phyloP scores from a whole-genome alignment of 92 coral and sea anemone genomes.

The Isaurus tuberculatus region DNA sequence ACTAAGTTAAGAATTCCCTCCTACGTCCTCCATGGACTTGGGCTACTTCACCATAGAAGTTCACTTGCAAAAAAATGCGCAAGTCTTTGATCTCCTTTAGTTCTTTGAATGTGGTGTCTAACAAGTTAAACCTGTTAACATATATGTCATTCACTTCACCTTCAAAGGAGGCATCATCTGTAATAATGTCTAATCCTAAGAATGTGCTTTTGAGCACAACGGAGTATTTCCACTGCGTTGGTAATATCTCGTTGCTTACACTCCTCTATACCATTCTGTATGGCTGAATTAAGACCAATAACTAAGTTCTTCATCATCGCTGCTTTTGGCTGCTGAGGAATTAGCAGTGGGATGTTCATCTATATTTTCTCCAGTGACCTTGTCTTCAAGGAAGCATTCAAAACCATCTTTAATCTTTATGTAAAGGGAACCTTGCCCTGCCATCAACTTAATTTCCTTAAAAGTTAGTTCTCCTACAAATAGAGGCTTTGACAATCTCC shows the following conservation, averaged over 20 bases:
- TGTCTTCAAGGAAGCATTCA: constrained; percentile 20
- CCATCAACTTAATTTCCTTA: constrained; percentile 44
- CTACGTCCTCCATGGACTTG: constrained; percentile 61
- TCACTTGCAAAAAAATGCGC: constrained; percentile 54
- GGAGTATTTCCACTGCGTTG: constrained; percentile 44
- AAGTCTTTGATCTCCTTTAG: constrained; percentile 30
- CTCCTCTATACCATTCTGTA: constrained; percentile 27
- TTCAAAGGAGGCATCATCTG: constrained; percentile 16
- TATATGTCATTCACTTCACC: constrained; percentile 26
- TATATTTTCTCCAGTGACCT: too few species aligned
- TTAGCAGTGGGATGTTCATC: too few species aligned
- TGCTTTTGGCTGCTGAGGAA: too few species aligned
- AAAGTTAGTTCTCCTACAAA: constrained; percentile 30
- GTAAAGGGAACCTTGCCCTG: constrained; percentile 56
- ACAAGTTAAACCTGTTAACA: constrained; percentile 45
- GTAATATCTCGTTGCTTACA: constrained; percentile 28
- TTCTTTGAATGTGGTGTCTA: constrained; percentile 63
- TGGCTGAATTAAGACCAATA: not conserved
- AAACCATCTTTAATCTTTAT: constrained; percentile 41
- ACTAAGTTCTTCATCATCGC: too few species aligned
- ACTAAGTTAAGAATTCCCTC: constrained; percentile 59
- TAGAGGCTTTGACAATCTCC: not conserved
- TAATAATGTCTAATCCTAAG: constrained; percentile 37
- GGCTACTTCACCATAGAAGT: constrained; percentile 65
- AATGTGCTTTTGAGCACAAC: constrained; percentile 56